Conservation (phyloP, 1,140 invertebrate species). For the Pteromalus puparum region DNA sequence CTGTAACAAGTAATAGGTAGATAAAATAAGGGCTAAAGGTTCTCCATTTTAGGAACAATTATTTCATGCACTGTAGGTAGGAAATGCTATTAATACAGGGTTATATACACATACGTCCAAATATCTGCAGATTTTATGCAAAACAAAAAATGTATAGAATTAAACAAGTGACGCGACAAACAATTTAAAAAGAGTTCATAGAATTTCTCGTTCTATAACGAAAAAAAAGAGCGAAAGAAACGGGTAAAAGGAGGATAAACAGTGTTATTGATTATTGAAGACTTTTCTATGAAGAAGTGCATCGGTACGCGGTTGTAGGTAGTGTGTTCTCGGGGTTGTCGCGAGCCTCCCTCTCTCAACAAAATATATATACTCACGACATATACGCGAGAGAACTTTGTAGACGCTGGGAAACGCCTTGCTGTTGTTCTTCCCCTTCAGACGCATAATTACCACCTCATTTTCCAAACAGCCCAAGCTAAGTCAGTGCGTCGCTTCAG, state of each 20-base stretch:
- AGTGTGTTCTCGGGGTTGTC: background rate
- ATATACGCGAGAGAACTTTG: slow-evolving; percentile 73
- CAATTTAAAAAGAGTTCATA: background rate
- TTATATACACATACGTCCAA: background rate
- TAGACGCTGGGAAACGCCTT: slow-evolving; percentile 73
- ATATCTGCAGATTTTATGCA: background rate
- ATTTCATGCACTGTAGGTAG: background rate
- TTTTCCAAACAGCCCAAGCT: slow-evolving; percentile 54
- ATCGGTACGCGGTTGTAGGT: background rate
- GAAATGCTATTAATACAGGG: background rate
- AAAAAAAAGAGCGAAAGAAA: background rate
- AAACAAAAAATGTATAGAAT: background rate
- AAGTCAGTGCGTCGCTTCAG: background rate
- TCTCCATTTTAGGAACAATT: slow-evolving; percentile 8
- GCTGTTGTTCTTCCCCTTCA: slow-evolving; percentile 72
- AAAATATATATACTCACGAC: slow-evolving; percentile 66
- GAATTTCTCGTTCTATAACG: background rate
- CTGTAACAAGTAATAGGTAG: too few relatives aligned
- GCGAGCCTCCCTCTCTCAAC: background rate
- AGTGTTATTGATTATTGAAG: slow-evolving; percentile 46
- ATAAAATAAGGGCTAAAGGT: background rate
- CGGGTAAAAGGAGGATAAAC: background rate
- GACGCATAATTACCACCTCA: slow-evolving; percentile 71
- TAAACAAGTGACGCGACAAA: background rate
- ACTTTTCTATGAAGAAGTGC: slow-evolving; percentile 20